Evolutionary conservation across 2,888 invertebrate genomes (phyloP).

Genomic region (Dasysyrphus tricinctus): DNA sequence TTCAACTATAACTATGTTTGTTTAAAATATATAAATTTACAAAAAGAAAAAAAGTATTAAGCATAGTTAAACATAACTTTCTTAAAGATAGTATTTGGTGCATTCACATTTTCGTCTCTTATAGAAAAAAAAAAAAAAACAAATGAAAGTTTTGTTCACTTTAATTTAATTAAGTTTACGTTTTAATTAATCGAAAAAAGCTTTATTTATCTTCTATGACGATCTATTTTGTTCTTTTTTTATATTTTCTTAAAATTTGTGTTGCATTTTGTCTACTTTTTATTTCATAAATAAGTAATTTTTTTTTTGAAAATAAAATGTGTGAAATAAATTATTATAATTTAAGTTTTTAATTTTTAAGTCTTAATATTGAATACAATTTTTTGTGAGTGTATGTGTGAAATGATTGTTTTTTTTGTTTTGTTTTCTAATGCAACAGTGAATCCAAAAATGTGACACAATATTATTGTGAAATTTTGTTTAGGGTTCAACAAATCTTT

Average conservation of each 20-base stretch:
- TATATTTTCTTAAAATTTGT: conserved; percentile 47
- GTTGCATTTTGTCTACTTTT: conserved; percentile 34
- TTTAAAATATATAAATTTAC: conserved; percentile 67
- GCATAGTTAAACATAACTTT: conserved; percentile 60
- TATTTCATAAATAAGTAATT: conserved; percentile 39
- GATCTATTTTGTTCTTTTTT: conserved; percentile 38
- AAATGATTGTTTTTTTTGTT: conserved; percentile 17
- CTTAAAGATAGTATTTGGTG: conserved; percentile 77
- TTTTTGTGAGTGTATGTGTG: conserved; percentile 30
- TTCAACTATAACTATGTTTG: conserved; percentile 47
- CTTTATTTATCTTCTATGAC: conserved; percentile 50
- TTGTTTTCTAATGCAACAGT: conserved; percentile 25
- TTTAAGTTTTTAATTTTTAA: conserved; percentile 53
- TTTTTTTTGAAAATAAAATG: conserved; percentile 33
- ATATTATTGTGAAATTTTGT: conserved; percentile 6
- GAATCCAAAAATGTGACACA: conserved; percentile 26
- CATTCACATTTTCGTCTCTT: conserved; percentile 76
- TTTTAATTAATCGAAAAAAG: conserved; percentile 49
- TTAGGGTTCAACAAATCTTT: conserved; percentile 4
- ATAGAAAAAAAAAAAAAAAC: conserved; percentile 40
- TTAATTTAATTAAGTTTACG: conserved; percentile 30
- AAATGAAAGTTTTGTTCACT: conserved; percentile 31
- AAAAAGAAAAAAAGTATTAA: conserved; percentile 50
- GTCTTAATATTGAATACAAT: conserved; percentile 68
- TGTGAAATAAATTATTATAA: conserved; percentile 70